A percentile compares a stretch with the other conserved stretches of the same genome.
These are phyloP conservation scores for Bombycilla garrulus DNA, from an alignment of 2,113 vertebrate species.

Conservation along the genomic window DNA sequence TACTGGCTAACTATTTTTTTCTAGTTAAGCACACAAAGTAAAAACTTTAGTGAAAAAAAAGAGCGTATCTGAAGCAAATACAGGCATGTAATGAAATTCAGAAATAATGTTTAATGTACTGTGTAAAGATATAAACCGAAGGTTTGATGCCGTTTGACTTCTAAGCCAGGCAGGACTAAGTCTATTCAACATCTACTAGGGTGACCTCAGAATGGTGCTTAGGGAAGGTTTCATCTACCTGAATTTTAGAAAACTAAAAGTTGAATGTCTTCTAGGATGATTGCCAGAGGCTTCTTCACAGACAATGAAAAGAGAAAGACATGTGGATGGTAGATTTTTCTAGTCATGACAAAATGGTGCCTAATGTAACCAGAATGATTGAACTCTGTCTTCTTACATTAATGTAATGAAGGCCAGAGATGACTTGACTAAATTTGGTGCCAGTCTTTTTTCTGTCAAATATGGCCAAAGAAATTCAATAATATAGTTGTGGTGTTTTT, in stretches of 20 bases:
- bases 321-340: neutral
- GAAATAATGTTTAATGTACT: neutral
- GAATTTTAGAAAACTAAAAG: neutral
- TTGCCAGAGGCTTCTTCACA: neutral
- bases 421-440: neutral
- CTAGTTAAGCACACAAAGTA: neutral
- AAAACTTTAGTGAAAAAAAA: neutral
- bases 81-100: neutral
- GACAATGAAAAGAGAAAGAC: neutral
- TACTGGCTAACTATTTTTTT: neutral
- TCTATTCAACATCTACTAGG: neutral
- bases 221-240: neutral
- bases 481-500: neutral
- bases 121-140: neutral
- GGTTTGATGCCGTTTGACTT: neutral
- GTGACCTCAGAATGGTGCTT: neutral
- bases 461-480: neutral
- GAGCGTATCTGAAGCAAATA: neutral
- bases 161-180: neutral
- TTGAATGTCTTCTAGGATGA: neutral
- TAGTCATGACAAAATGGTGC: neutral
- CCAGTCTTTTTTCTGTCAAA: neutral
- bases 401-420: neutral
- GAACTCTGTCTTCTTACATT: neutral
- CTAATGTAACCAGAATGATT: neutral